Evolutionary conservation across 2,113 vertebrate species (phyloP).

Genomic region (Engystomops pustulosus): DNA sequence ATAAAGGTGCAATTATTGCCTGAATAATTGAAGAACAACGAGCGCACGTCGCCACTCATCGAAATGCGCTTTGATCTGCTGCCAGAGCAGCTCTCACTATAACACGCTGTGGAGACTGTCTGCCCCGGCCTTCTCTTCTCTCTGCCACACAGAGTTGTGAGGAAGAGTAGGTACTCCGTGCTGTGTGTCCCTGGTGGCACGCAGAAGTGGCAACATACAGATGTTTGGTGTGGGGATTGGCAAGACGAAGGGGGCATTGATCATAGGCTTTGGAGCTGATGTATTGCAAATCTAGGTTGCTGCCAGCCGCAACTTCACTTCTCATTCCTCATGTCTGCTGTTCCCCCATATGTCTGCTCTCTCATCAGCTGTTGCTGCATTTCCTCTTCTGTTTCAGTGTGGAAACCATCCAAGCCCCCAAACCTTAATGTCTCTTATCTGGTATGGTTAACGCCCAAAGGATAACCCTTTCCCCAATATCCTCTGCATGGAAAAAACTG

Average conservation of each 20-base stretch:
- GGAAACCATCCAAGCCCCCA: neutral
- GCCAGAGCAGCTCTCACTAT: conserved; percentile 60
- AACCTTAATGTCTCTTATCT: neutral
- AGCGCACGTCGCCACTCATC: conserved; percentile 66
- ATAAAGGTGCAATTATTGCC: conserved; percentile 75
- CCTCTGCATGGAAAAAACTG: no score
- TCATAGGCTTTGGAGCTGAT: conserved; percentile 5
- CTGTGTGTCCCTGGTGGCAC: neutral
- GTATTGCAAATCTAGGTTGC: conserved; percentile 4
- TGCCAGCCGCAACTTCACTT: conserved; percentile 18
- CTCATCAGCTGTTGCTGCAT: conserved; percentile 32
- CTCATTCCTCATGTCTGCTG: conserved; percentile 42
- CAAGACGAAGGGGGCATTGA: neutral
- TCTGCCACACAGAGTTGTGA: neutral
- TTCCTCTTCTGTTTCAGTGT: conserved; percentile 3
- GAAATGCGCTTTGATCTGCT: conserved; percentile 63
- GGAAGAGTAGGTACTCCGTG: neutral
- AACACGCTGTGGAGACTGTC: conserved; percentile 30
- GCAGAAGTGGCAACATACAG: neutral
- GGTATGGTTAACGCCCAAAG: neutral
- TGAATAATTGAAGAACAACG: conserved; percentile 78
- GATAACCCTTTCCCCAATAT: conserved; percentile 24
- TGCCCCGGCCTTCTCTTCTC: conserved; percentile 11
- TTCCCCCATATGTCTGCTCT: conserved; percentile 46
- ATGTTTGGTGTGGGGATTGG: conserved; percentile 14